Base-by-base conservation (phyloP, 2,113 vertebrate genomes). In the Chloropsis cyanopogon region DNA sequence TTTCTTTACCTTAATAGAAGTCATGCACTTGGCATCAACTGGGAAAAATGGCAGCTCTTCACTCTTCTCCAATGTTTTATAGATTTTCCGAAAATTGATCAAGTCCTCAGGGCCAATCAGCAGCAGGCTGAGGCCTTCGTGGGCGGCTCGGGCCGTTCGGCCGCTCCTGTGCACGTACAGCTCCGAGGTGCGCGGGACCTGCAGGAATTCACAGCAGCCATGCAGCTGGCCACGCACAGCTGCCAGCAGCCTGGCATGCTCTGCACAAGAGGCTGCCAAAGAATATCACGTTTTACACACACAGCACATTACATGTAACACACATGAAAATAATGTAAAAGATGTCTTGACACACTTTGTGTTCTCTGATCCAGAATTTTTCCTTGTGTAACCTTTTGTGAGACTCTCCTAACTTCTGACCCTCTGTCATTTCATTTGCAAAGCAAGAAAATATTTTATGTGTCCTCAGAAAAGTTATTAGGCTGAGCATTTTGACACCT, bases 171-270 rank as follows among this genome's bases (percentile, higher is more conserved):
- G 99, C 47, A 99, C 98, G 0, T 99, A 99, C 2, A 99, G 98
- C 97, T 99, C 99, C 0, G 99, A 99, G 1, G 99, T 99, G 46
- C 99, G 98, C 19, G 99, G 99, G 42, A 99, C 98, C 99, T 99
- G 95, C 22, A 90, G 63, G 26, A 18, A 26, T 33, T 35, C 52
- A 75, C 31, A 64, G 61, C 25, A 87, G 14, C 6, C 46, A 41
- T 68, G n/a, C 83, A 86, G 70, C 25, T 39, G 26, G 19, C 11
- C 39, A 28, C 10, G 25, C 21, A 46, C 73, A 81, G 24, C 29
- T 10, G 28, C 44, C 53, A 95, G 86, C 21, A 59, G 59, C 44
- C 35, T 52, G 44, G 11, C 14, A 6, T 7, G 22, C 28, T 13
- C 10, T 20, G 19, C 49, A 7, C 68, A 56, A 42, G 31, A 73